Conservation (phyloP, 2,113 vertebrate genomes). For the Isurus oxyrinchus region DNA sequence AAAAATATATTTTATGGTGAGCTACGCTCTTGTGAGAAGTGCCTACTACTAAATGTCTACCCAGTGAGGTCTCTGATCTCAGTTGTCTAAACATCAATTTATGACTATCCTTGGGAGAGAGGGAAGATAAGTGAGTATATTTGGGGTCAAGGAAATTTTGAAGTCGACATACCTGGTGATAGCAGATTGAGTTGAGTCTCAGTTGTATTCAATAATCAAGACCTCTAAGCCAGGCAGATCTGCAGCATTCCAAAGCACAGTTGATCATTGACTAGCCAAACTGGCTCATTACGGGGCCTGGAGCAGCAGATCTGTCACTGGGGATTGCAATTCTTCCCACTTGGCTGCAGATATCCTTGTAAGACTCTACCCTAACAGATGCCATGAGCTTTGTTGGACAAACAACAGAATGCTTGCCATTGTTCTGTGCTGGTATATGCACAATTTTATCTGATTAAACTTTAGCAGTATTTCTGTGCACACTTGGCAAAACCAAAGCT, state of each 20-base stretch:
- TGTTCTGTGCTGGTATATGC: background rate
- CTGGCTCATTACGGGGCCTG: conserved; percentile 4
- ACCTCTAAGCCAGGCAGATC: background rate
- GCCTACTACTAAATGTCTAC: background rate
- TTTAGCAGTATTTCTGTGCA: background rate
- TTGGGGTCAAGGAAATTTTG: background rate
- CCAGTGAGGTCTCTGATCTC: background rate
- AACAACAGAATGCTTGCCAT: background rate
- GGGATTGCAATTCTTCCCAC: conserved; percentile 8
- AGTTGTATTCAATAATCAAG: background rate
- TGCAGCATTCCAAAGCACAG: background rate
- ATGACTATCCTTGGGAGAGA: background rate
- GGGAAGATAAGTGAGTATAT: background rate
- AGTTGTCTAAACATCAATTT: background rate
- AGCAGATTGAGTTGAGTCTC: background rate
- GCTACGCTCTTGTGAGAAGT: background rate
- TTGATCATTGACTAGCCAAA: conserved; percentile 26
- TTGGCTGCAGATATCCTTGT: background rate
- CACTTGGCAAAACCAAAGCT: background rate
- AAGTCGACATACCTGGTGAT: background rate
- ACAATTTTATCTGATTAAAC: conserved; percentile 20
- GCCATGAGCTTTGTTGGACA: conserved; percentile 31
- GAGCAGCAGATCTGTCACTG: background rate
- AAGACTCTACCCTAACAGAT: background rate
- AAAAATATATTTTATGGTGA: background rate